A percentile compares a stretch with the other conserved stretches of the same genome.
Evolutionary conservation across 2,113 vertebrate species (phyloP).

Genomic region (Baryphthengus martii): DNA sequence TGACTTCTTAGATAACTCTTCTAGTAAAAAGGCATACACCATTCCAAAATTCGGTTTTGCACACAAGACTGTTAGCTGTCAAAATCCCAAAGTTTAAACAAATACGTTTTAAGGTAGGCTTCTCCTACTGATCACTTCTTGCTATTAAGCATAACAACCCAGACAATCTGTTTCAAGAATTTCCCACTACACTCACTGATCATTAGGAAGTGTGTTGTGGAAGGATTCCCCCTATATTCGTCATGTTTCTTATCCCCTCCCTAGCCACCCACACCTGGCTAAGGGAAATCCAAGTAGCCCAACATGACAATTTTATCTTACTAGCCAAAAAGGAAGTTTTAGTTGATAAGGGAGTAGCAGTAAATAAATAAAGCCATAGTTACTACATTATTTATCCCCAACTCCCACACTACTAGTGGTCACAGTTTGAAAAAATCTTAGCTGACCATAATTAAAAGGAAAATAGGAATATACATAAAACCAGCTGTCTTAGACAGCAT

Average conservation of each 20-base stretch:
- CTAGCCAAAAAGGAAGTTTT: not conserved
- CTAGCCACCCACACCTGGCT: not conserved
- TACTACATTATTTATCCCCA: conserved; percentile 1
- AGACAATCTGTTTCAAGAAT: not conserved
- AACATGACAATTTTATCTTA: not conserved
- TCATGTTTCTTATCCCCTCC: conserved; percentile 27
- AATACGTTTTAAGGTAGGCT: not conserved
- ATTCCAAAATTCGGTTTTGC: not conserved
- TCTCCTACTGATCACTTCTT: not conserved
- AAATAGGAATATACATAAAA: conserved; percentile 57
- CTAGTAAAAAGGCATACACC: not conserved
- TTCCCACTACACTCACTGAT: not conserved
- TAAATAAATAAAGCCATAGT: conserved; percentile 55
- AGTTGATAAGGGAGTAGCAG: not conserved
- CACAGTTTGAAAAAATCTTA: conserved; percentile 19
- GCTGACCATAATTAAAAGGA: conserved; percentile 15
- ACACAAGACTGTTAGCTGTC: not conserved
- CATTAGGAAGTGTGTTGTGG: not conserved
- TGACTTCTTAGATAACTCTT: not conserved
- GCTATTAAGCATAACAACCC: not conserved
- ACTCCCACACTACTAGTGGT: not conserved
- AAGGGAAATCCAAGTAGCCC: not conserved
- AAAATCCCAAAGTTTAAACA: not conserved
- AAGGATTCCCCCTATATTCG: not conserved
- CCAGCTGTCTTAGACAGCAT: conserved; percentile 74